Base-by-base conservation (phyloP, 2,113 vertebrate genomes). In the Tragelaphus buxtoni region DNA sequence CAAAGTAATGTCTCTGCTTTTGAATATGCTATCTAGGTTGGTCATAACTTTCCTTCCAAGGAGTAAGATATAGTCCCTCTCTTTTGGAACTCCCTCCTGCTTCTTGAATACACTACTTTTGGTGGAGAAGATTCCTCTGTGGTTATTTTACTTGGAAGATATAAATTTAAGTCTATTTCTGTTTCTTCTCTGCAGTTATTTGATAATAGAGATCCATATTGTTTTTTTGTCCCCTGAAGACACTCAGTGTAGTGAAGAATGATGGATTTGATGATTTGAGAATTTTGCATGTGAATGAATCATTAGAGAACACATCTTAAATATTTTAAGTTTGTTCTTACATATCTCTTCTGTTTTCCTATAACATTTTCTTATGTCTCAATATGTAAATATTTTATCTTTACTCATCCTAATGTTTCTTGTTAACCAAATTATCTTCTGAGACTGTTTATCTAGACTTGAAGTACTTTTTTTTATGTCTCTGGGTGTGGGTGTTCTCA, bases 401-500 rank as follows among this genome's bases (percentile, higher is more conserved):
- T 89, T 96, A 65, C 76, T 93, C 65, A 77, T 84, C 39, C 60
- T 94, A 22, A 61, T 94, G 56, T 84, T 94, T 81, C 94, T 96
- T 94, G 92, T 95, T 97, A 96, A 92, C 45, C 76, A 96, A 14
- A 92, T 97, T 95, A 84, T 94, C 88, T 95, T 53, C 28, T 65
- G 80, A 96, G 82, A 94, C 39, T 98, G 91, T 98, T 98, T 97
- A 94, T 90, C 9, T 97, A 93, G 74, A 81, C 91, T 91, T 53
- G 56, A 95, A 93, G 18, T 84, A 49, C 47, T 47, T 58, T 95
- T 96, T 96, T 92, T 95, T 95, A 45, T 94, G 94, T 97, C 92
- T 98, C 30, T 92, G 91, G 94, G 65, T 97, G 96, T 97, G 96
- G 96, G 90, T 88, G 96, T 97, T 96, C 92, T 90, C 56, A 96